Base-by-base conservation (phyloP, 2,888 invertebrate species). In the Griposia aprilina region DNA sequence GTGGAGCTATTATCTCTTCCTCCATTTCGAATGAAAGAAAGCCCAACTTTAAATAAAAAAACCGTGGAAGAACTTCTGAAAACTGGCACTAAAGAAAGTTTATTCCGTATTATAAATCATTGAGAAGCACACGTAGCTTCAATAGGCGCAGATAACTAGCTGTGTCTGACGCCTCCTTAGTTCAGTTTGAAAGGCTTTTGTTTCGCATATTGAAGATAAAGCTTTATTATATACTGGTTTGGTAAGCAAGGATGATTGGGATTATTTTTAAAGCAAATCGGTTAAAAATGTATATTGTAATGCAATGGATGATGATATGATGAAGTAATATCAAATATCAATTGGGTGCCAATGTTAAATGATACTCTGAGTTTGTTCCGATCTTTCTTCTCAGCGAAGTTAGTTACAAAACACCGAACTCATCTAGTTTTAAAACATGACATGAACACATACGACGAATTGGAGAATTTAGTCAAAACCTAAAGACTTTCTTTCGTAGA, bases 101-200 rank as follows among this genome's bases (percentile, higher is more conserved):
- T 59, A 65, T 72, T 79, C 50, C 50, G 69, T 62, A 75, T 81
- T 83, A 82, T 88, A 79, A 85, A 82, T 87, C 74, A 81, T 68
- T 82, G 81, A 4, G 71, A 74, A 73, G 67, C 80, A 80, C 70
- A 75, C 80, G 76, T 77, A 77, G 63, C 74, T 82, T 82, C 81
- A 82, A 80, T 82, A 70, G 73, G 48, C 60, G 55, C 52, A 52
- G 60, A 80, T 80, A 83, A 81, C 80, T 80, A 81, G 50, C 82
- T 89, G 90, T 26, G 73, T 74, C 70, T 82, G 87, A 88, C 89
- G 83, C 67, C 73, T 62, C 52, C 80, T 77, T 84, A 67, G 71
- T 72, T 83, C 68, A 68, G 30, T 36, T 52, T 36, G 69, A 69
- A 55, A 30, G 68, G 30, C 36, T 36, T 68, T 69, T 55, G 36